Evolutionary conservation across 2,888 invertebrate genomes (phyloP).

Genomic region (Anagyrus pseudococci): DNA sequence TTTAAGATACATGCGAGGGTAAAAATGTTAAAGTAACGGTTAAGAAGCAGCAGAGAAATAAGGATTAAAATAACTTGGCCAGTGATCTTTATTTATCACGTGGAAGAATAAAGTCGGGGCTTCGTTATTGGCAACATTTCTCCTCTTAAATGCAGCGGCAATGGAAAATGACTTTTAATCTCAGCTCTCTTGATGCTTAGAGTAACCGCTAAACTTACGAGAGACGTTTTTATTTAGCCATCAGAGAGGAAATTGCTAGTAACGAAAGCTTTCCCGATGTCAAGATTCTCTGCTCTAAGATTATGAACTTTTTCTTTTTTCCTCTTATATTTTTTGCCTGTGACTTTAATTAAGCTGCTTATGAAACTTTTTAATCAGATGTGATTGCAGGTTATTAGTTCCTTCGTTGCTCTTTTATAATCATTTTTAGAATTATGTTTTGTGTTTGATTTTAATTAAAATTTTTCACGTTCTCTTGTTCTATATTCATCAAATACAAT

Average conservation of each 20-base stretch:
- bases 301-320: too few relatives aligned
- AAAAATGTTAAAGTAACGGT: neutral
- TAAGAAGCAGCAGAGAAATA: constrained; percentile 35
- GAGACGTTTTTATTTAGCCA: constrained; percentile 14
- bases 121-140: constrained; percentile 28
- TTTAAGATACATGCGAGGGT: neutral
- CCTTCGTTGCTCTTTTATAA: too few relatives aligned
- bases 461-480: too few relatives aligned
- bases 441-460: too few relatives aligned
- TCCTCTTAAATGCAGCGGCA: constrained; percentile 25
- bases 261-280: neutral
- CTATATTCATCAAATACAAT: too few relatives aligned
- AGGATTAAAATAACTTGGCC: constrained; percentile 26
- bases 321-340: too few relatives aligned
- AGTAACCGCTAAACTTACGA: constrained; percentile 12
- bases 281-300: neutral
- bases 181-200: constrained; percentile 23
- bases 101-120: constrained; percentile 7
- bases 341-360: too few relatives aligned
- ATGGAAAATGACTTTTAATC: constrained; percentile 33
- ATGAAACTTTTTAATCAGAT: neutral
- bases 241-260: constrained; percentile 7
- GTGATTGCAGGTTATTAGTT: too few relatives aligned
- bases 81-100: constrained; percentile 25
- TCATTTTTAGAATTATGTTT: too few relatives aligned